Base-by-base conservation (phyloP, 2,797 vertebrate species). In the Halcyon smyrnensis region DNA sequence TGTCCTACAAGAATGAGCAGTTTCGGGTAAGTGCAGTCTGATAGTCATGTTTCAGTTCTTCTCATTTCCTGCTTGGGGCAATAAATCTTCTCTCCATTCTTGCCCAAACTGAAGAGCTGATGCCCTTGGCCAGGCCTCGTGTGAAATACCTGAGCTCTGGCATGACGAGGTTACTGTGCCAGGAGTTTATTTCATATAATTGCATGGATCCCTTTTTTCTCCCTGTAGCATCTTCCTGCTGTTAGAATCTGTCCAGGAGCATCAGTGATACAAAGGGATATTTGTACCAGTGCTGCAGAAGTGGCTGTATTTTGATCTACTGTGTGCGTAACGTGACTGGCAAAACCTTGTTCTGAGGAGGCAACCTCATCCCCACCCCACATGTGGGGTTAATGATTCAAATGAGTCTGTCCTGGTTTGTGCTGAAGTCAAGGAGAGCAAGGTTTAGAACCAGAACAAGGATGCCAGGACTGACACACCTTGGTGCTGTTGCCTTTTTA, bases 1-100 rank as follows among this genome's bases (percentile, higher is more conserved):
- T 98, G 9, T 98, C 98, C 9, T 99, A 98, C 71, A 98, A 98
- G 94, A 98, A 98, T 51, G 99, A 99, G 73, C 99, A 99, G 83
- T 98, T 98, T 93, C 98, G 98, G 98, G 99, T 99, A 98, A 97
- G 95, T 89, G 63, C 37, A n/a, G 18, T 57, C 27, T 84, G 20
- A 46, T 46, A 19, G 50, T 51, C 41, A 53, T 18, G 7, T 60
- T 75, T 1, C 0, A 0, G 8, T 70, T 51, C 39, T 87, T 64
- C 64, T 59, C 8, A 2, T 78, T 79, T 79, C 51, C 48, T 84
- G 20, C 46, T 48, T 57, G 24, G 17, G 34, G 15, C 70, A 57
- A 2, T 45, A 43, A 37, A 24, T 68, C 46, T 60, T 62, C 15
- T 59, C 10, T 59, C 68, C 8, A 4, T 68, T 77, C 39, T 69